Evolutionary conservation across 1,140 invertebrate species (phyloP).

Genomic region (Drosophila seguyi): DNA sequence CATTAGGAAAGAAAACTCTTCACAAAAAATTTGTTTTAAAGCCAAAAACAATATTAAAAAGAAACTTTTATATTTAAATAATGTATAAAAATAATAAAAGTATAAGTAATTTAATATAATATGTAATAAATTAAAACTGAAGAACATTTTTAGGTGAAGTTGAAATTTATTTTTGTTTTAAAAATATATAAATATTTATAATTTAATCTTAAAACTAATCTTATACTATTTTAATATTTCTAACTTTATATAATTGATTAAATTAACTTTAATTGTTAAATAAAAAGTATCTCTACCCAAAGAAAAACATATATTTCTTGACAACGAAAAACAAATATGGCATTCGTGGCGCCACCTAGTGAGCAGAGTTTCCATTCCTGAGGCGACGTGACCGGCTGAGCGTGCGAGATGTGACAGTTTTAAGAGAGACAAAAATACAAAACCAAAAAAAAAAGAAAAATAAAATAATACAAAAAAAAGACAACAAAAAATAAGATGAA

Average conservation of each 20-base stretch:
- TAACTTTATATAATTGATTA: too few relatives aligned
- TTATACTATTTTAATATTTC: neutral
- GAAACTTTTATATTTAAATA: accelerated
- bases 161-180: neutral
- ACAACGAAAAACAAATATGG: conserved; percentile 15
- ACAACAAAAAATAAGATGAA: neutral
- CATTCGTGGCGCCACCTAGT: conserved; percentile 61
- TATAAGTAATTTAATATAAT: neutral
- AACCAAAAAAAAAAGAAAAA: neutral
- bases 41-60: neutral
- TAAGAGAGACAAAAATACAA: neutral
- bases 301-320: neutral
- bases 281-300: neutral
- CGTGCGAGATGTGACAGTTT: conserved; percentile 7
- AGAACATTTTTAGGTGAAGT: neutral
- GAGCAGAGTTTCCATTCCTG: conserved; percentile 30
- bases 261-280: neutral
- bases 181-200: neutral
- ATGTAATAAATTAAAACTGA: neutral
- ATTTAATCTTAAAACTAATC: too few relatives aligned
- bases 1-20: neutral
- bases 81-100: too few relatives aligned
- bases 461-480: neutral
- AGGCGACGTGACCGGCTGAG: conserved; percentile 28
- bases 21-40: neutral